Base-by-base conservation (phyloP, 2,888 invertebrate species). In the Sarcophaga subvicina region DNA sequence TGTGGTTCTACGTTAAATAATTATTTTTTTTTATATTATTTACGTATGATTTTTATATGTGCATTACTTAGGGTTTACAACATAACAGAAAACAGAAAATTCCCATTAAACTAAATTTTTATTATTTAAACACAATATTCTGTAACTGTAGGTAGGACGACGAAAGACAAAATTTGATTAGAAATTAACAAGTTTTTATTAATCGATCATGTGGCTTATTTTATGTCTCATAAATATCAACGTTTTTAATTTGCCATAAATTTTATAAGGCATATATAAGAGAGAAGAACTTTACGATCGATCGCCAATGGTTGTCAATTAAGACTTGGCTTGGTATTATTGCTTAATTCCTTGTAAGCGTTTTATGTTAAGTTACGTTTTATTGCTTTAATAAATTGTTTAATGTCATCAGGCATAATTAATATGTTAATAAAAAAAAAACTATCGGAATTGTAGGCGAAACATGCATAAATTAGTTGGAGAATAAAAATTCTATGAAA, bases 161-260 rank as follows among this genome's bases (percentile, higher is more conserved):
- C 37, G 37, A 37, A 8, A 1, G 8, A 37, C 37, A 49, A 60
- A 59, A 22, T 77, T 83, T 77, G 71, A 83, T 72, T n/a, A n/a
- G 17, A 62, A 49, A 37, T 67, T 60, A 78, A 67, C 20, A 14
- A 17, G 22, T 14, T 76, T 59, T 64, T 14, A 54, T 82, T 62
- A 67, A 73, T 73, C 67, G 22, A 62, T 67, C 78, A 67, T 83
- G 83, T 25, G 47, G 77, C 37, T 72, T 66, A 75, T 82, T 83
- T 77, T 45, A 83, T 66, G 47, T 2, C 59, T 22, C 11, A 49
- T 25, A 70, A 64, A 60, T 60, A 66, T 49, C 3, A 12, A 10
- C 6, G 22, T 70, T 45, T 72, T 82, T 70, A 54, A 71, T 64
- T 54, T 45, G 69, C 49, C n/a, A 69, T 69, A 75, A 81, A 81